Conservation (phyloP, 1,140 invertebrate genomes). For the Stenopsyche tienmushanensis region DNA sequence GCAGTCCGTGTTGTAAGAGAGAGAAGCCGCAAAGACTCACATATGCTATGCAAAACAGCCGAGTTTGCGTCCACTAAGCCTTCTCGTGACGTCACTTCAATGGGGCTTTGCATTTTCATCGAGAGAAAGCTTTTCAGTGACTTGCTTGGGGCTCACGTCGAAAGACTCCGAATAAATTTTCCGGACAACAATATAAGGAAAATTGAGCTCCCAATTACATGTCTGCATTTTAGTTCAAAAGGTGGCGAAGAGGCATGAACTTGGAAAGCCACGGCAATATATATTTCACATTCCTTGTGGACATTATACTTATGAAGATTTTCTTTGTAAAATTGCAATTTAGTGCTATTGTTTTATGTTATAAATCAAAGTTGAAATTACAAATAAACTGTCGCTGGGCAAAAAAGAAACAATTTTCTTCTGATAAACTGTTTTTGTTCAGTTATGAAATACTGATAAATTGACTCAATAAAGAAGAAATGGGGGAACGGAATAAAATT, state of each 20-base stretch:
- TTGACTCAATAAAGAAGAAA: background rate
- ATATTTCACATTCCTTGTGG: too few relatives aligned
- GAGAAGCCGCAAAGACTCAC: background rate
- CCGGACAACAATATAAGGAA: background rate
- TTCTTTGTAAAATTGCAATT: too few relatives aligned
- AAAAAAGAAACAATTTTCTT: too few relatives aligned
- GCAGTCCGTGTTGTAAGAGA: background rate
- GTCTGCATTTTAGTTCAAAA: too few relatives aligned
- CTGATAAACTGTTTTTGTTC: background rate
- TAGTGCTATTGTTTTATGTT: too few relatives aligned
- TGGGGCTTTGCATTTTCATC: slow-evolving; percentile 36
- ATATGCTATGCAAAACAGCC: slow-evolving; percentile 19
- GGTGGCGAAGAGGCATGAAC: too few relatives aligned
- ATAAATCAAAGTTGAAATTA: too few relatives aligned
- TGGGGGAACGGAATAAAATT: too few relatives aligned
- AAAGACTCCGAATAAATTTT: slow-evolving; percentile 18
- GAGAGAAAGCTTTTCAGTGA: slow-evolving; percentile 20
- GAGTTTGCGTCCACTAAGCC: slow-evolving; percentile 24
- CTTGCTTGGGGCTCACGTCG: slow-evolving; percentile 8
- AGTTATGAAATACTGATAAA: background rate
- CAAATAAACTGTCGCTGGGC: too few relatives aligned
- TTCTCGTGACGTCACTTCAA: slow-evolving; percentile 26
- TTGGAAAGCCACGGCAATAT: too few relatives aligned
- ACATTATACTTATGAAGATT: too few relatives aligned
- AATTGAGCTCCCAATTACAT: slow-evolving; percentile 9